phyloP scores from a whole-genome alignment of 2,797 vertebrate genomes.

The Myotis myotis region DNA sequence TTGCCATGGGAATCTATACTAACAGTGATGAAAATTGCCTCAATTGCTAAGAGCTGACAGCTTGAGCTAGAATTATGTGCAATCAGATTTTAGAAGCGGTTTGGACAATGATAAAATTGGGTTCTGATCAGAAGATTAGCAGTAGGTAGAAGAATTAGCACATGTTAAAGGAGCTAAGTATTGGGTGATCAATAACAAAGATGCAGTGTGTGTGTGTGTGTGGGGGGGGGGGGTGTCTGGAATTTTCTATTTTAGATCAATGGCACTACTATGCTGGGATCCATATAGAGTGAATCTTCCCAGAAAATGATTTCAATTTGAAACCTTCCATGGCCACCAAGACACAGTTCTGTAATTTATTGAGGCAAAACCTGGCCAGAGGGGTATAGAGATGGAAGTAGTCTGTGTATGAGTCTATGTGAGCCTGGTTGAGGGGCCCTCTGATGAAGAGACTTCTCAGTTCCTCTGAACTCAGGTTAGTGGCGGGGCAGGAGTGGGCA shows the following conservation, averaged over 20 bases:
- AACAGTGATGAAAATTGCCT: not conserved
- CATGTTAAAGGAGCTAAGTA: rapidly evolving
- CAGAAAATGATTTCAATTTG: not conserved
- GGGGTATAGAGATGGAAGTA: not conserved
- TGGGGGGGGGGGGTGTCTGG: not conserved
- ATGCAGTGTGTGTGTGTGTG: not conserved
- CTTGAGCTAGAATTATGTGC: not conserved
- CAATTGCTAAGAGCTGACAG: not conserved
- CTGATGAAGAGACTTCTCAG: not conserved
- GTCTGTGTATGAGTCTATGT: not conserved
- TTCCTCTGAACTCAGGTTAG: not conserved
- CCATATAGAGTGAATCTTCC: not conserved
- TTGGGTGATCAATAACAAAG: not conserved
- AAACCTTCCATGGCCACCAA: not conserved
- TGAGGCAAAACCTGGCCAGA: not conserved
- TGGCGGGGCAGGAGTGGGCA: not conserved
- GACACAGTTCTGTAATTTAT: not conserved
- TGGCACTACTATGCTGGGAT: not conserved
- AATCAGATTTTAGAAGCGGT: not conserved
- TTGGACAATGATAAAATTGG: not conserved
- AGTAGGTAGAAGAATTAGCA: not conserved
- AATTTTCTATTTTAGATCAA: not conserved
- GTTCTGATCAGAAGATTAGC: not conserved
- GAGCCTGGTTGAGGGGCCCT: not conserved
- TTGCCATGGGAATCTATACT: not conserved